phyloP scores from a whole-genome alignment of 64 coral and sea anemone species.

The Trachythela sp. region DNA sequence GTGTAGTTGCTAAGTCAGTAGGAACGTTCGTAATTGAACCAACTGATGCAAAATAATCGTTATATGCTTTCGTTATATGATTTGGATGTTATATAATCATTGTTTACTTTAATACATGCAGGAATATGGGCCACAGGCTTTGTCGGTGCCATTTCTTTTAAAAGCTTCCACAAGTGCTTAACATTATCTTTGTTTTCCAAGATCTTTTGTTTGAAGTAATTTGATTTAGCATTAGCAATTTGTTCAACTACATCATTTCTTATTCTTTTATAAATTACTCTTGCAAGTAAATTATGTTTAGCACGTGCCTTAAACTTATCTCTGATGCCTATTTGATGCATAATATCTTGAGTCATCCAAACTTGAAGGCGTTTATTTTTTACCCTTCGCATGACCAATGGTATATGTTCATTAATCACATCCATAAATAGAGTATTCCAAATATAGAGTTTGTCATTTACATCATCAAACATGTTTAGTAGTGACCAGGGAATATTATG shows the following conservation, averaged over 20 bases:
- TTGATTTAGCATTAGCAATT: conserved; percentile 30
- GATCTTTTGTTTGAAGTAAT: conserved; percentile 39
- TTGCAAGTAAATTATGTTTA: not conserved
- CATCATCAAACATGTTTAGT: conserved; percentile 20
- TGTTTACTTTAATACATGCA: conserved; percentile 16
- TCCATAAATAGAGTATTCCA: conserved; percentile 21
- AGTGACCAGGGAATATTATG: not conserved
- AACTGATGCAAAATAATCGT: no score
- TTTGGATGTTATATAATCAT: conserved; percentile 24
- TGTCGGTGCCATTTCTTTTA: conserved; percentile 39
- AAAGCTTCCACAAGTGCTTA: conserved; percentile 37
- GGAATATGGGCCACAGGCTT: conserved; percentile 27
- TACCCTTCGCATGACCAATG: conserved; percentile 20
- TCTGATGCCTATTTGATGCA: not conserved
- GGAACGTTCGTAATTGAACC: no score
- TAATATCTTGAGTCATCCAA: conserved; percentile 14
- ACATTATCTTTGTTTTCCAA: conserved; percentile 34
- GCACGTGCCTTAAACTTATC: conserved; percentile 24
- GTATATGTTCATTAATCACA: conserved; percentile 9
- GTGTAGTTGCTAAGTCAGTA: no score
- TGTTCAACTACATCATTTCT: conserved; percentile 13
- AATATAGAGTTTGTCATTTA: conserved; percentile 31
- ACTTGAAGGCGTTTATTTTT: conserved; percentile 14
- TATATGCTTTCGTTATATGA: no score
- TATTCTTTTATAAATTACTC: conserved; percentile 22